phyloP scores from a whole-genome alignment of 2,888 invertebrate species.

The Sipha maydis region DNA sequence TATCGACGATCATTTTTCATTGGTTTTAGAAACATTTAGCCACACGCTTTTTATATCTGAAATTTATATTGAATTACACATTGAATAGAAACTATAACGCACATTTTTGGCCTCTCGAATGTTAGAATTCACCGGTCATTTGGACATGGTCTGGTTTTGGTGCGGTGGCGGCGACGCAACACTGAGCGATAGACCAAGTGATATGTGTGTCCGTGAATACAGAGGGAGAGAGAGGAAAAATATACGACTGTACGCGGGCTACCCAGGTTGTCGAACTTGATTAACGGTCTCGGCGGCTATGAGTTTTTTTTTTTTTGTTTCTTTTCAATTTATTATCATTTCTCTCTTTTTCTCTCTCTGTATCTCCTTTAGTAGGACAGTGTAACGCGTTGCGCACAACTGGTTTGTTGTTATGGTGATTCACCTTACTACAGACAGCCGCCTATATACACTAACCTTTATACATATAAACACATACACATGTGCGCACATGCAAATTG shows the following conservation, averaged over 20 bases:
- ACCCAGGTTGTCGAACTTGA: slow-evolving; percentile 61
- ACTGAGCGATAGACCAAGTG: not conserved
- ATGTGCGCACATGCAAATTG: slow-evolving; percentile 2
- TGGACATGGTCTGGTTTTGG: slow-evolving; percentile 25
- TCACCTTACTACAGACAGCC: not conserved
- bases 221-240: not conserved
- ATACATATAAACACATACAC: not conserved
- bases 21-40: not conserved
- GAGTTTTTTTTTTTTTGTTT: slow-evolving; percentile 21
- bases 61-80: not conserved
- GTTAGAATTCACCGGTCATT: not conserved
- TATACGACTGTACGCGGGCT: slow-evolving; percentile 1
- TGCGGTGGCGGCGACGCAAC: not conserved
- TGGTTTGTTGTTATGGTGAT: slow-evolving; percentile 55
- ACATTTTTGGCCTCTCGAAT: not conserved
- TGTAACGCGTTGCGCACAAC: slow-evolving; percentile 45
- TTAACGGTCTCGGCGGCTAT: slow-evolving; percentile 56
- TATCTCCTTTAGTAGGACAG: slow-evolving; percentile 49
- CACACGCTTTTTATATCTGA: not conserved
- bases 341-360: not conserved
- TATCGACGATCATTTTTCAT: not conserved
- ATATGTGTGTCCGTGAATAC: not conserved
- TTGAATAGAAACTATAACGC: not conserved
- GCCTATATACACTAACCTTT: too few species aligned
- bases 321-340: slow-evolving; percentile 17